Evolutionary conservation across 2,888 invertebrate species (phyloP), one percentile per base, ranked within the genome.

Genomic region (Dione juno): DNA sequence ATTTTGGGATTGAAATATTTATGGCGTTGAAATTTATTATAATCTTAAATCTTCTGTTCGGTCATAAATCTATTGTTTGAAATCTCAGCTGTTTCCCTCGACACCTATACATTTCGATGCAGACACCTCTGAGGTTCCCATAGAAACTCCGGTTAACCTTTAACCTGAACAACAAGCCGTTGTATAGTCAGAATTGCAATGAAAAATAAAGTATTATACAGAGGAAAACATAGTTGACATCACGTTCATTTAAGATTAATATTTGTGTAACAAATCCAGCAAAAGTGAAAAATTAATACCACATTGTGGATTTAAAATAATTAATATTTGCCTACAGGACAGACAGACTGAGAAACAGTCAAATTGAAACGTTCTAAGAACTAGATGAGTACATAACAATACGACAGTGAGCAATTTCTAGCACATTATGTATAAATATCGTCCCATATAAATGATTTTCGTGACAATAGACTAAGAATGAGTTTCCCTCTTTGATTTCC

Each of bases 401-500:
- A 28, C 1, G 8, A 43, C 43, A 28, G 5, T 21, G 59, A 59
- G 43, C 43, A n/a, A 43, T 59, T 43, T 5, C 59, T 6, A 43
- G 37, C 19, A 35, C 8, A 67, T 64, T 52, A 64, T 54, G 21
- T 82, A 85, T 85, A 88, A 85, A 87, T 88, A 84, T 82, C 79
- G 83, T 89, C 88, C 88, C 90, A 90, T 89, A 90, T 90, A 90
- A 90, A 90, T 90, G 88, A 87, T 86, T 88, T 87, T 79, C 81
- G 79, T 83, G 85, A 91, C 91, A 92, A 90, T 91, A 80, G 85
- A 84, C 84, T 81, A 79, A 75, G 84, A 84, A 88, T 86, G 88
- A 90, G 85, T 90, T 86, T 84, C 80, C 80, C 90, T 90, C 91
- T 91, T 91, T 92, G 91, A 89, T 91, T 92, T 86, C 84, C 88